Conservation (phyloP, 1,140 invertebrate genomes). For the Sarcophaga bullata region DNA sequence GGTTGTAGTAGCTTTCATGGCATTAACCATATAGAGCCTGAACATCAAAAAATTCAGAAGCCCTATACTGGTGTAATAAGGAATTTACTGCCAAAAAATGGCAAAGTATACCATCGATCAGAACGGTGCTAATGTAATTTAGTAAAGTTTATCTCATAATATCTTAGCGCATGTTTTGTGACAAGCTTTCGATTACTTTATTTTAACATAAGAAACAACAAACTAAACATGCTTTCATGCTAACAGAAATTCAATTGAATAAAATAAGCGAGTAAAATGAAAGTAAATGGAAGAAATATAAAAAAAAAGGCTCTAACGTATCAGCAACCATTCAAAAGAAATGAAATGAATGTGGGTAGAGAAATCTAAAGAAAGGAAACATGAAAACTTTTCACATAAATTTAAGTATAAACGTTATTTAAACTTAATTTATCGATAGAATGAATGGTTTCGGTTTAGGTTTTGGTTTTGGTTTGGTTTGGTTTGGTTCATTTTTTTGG, state of each 20-base stretch:
- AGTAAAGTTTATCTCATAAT: no score
- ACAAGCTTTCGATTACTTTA: no score
- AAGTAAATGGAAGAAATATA: neutral
- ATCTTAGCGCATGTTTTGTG: no score
- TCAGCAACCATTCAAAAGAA: neutral
- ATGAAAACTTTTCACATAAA: conserved; percentile 35
- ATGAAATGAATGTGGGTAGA: neutral
- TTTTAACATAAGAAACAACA: neutral
- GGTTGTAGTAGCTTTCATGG: no score
- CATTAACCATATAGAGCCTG: no score
- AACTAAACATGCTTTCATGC: neutral
- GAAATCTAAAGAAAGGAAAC: neutral
- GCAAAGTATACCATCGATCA: no score
- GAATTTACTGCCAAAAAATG: no score
- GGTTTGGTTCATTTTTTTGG: no score
- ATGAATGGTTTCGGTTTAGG: conserved; percentile 29
- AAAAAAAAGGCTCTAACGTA: conserved; percentile 24
- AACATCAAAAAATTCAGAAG: no score
- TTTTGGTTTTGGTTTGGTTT: neutral
- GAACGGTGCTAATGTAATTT: no score
- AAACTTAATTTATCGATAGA: conserved; percentile 38
- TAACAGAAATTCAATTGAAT: neutral
- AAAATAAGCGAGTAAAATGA: neutral
- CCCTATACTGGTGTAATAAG: no score
- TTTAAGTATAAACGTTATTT: conserved; percentile 38